Conservation (phyloP, 2,113 vertebrate genomes). For the Hiodon alosoides region DNA sequence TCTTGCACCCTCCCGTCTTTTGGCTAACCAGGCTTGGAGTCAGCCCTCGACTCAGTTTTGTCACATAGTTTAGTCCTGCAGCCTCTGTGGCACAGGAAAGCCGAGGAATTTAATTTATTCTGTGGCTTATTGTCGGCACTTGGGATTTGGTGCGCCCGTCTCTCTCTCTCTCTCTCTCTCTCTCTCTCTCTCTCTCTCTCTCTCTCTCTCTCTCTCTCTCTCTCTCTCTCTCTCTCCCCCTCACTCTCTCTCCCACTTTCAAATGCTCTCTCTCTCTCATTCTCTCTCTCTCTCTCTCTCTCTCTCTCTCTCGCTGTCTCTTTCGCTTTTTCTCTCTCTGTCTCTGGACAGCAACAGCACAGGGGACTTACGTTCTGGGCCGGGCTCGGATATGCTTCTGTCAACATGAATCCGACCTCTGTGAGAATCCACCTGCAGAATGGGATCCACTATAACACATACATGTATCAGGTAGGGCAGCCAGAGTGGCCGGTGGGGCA, state of each 20-base stretch:
- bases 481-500: not conserved
- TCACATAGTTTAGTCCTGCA: slow-evolving; percentile 19
- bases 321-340: slow-evolving; percentile 8
- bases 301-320: not conserved
- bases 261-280: not conserved
- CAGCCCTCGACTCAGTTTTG: slow-evolving; percentile 19
- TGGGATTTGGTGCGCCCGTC: slow-evolving; percentile 29
- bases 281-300: slow-evolving; percentile 1
- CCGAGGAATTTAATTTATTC: slow-evolving; percentile 40
- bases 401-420: slow-evolving; percentile 63
- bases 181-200: not conserved
- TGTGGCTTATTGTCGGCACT: slow-evolving; percentile 39
- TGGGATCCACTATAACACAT: slow-evolving; percentile 76
- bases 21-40: slow-evolving; percentile 7
- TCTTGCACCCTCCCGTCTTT: slow-evolving; percentile 8
- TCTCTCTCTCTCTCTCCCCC: slow-evolving; percentile 13
- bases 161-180: slow-evolving; percentile 9
- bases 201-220: not conserved
- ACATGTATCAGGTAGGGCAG: slow-evolving; percentile 77
- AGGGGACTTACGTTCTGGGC: slow-evolving; percentile 27
- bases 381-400: slow-evolving; percentile 63
- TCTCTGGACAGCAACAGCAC: slow-evolving; percentile 28
- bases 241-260: not conserved
- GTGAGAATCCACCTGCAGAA: slow-evolving; percentile 66
- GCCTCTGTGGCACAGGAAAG: slow-evolving; percentile 10